Base-by-base conservation (phyloP, 2,888 invertebrate species). In the Ichneumoninae sp. region DNA sequence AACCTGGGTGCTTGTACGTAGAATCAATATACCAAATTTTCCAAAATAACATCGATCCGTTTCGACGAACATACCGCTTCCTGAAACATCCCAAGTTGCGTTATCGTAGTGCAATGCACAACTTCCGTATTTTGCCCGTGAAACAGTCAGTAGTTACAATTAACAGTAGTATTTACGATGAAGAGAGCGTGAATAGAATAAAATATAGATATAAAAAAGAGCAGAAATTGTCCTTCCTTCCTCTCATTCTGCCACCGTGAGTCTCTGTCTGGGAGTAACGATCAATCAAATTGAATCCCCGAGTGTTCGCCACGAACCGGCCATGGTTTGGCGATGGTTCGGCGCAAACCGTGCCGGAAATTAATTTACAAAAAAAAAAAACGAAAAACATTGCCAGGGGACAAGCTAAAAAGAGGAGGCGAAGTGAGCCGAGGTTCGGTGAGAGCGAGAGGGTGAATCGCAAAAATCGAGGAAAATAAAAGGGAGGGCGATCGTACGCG, bases 261-360 rank as follows among this genome's bases (percentile, higher is more conserved):
- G 26, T 6, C 7, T 13, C 63, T 30, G 19, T 10, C n/a, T 63
- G 36, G 33, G 50, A 65, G 52, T 52, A 66, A 76, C 66, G 66
- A 66, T 76, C 66, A 4, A 66, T 76, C 76, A 76, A 66, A 66
- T 26, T 26, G 66, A 65, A 65, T 30, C 36, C 22, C 54, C 76
- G 1, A 8, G 22, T n/a, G 66, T 54, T 71, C 10, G 8, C 44
- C 57, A 7, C n/a, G 26, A 36, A 52, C 44, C 33, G 54, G 70
- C 22, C 70, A 75, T 26, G 40, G 81, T 65, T 75, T 52, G 50
- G 65, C 75, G 10, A 54, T 66, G 13, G 68, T 1, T 65, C 47
- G 60, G 26, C 68, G 13, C 57, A 50, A 63, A 33, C n/a, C 50
- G 33, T 47, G 47, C 22, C 63, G 70, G 63, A 69, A 63, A 60